These are phyloP conservation scores for Trachelus tabidus DNA, from an alignment of 2,888 invertebrate species.

Conservation along the genomic window DNA sequence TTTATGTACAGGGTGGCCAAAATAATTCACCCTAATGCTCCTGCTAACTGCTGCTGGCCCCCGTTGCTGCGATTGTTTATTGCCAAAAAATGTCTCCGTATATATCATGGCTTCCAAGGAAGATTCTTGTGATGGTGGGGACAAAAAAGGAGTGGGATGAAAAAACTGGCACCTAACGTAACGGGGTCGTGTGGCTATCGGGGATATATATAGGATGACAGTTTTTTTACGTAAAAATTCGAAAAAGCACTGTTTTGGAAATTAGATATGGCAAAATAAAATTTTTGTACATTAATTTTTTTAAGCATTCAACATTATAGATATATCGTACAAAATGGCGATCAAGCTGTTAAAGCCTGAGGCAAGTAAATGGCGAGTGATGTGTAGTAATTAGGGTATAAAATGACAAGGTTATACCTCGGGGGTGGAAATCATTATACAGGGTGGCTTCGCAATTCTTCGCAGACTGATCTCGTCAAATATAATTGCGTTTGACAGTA, in stretches of 20 bases:
- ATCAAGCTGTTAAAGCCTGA: constrained; percentile 14
- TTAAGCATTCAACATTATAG: not conserved
- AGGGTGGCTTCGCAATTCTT: constrained; percentile 40
- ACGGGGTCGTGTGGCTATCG: not conserved
- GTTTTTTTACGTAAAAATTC: not conserved
- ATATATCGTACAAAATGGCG: not conserved
- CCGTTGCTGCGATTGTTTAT: constrained; percentile 53
- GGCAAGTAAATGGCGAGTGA: constrained; percentile 25
- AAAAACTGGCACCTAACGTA: not conserved
- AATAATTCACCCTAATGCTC: constrained; percentile 65
- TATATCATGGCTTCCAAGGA: constrained; percentile 25
- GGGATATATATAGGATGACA: not conserved
- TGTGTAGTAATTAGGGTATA: constrained; percentile 44
- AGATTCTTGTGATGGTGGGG: not conserved
- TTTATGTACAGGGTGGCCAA: constrained; percentile 56
- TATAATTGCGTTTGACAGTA: constrained; percentile 56
- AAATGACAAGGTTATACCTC: constrained; percentile 37
- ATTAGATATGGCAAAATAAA: not conserved
- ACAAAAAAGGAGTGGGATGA: not conserved
- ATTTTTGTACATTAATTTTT: not conserved
- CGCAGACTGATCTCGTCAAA: constrained; percentile 33
- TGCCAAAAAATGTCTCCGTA: constrained; percentile 50
- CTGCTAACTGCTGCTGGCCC: constrained; percentile 58
- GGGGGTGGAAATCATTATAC: constrained; percentile 49
- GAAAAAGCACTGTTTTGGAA: not conserved